phyloP scores from a whole-genome alignment of 2,888 invertebrate species.

The Neoitamus cyanurus region DNA sequence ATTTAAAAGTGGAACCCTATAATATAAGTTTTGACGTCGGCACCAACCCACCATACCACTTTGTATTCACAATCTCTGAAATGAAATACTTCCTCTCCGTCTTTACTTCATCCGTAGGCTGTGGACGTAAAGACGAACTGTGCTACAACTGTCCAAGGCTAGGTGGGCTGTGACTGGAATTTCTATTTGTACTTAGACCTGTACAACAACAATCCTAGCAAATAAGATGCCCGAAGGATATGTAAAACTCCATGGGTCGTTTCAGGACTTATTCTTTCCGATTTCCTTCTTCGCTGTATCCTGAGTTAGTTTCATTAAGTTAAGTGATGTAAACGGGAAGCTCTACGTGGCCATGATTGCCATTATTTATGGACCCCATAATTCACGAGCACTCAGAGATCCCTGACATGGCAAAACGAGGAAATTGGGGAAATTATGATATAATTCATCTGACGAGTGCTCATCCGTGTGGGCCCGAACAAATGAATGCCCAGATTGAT shows the following conservation, averaged over 20 bases:
- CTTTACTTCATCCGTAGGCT: neutral
- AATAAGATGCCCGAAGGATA: conserved; percentile 1
- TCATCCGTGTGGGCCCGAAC: neutral
- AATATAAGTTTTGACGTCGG: neutral
- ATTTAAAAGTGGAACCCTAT: neutral
- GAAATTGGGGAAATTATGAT: conserved; percentile 33
- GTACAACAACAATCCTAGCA: neutral
- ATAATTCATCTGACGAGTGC: neutral
- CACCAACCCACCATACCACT: neutral
- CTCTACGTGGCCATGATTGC: conserved; percentile 15
- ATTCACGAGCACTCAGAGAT: neutral
- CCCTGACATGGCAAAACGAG: neutral
- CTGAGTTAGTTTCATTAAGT: conserved; percentile 19
- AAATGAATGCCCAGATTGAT: neutral
- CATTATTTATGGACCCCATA: conserved; percentile 4
- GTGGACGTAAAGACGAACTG: neutral
- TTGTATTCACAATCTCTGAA: neutral
- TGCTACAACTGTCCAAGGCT: neutral
- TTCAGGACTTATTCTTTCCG: neutral
- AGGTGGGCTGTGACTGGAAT: neutral
- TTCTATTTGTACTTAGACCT: neutral
- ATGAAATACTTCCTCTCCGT: neutral
- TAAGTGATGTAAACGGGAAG: conserved; percentile 33
- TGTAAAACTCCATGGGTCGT: neutral
- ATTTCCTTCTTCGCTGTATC: conserved; percentile 10